A percentile compares a stretch with the other conserved stretches of the same genome.
These are phyloP conservation scores for Antigone vipio DNA, from an alignment of 2,113 vertebrate species.

Conservation along the genomic window DNA sequence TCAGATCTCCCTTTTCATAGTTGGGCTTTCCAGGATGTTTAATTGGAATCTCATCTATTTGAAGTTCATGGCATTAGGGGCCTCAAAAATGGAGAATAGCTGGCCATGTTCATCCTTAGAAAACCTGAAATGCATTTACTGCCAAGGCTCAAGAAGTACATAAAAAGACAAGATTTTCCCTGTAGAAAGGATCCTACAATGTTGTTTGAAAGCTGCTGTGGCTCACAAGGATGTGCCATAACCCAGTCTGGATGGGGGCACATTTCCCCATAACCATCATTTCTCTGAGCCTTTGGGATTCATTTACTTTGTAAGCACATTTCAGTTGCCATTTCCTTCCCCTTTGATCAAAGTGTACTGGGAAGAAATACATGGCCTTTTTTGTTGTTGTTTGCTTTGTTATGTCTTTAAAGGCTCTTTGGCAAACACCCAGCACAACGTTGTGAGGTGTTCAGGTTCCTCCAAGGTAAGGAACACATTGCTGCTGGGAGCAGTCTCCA, in stretches of 20 bases:
- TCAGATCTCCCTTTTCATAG: neutral
- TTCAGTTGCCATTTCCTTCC: neutral
- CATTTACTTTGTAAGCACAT: neutral
- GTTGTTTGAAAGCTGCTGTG: neutral
- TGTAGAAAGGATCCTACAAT: neutral
- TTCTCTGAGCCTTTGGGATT: neutral
- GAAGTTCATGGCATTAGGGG: neutral
- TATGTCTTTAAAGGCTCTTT: neutral
- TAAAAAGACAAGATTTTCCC: neutral
- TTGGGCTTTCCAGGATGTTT: neutral
- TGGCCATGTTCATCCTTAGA: neutral
- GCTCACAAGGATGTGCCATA: neutral
- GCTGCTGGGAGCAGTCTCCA: neutral
- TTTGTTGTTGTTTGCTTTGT: neutral
- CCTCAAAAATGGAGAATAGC: neutral
- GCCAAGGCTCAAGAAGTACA: neutral
- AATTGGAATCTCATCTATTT: neutral
- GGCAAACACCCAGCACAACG: neutral
- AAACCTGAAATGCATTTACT: neutral
- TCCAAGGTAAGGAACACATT: fast-evolving
- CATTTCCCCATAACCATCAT: neutral
- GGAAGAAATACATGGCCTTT: neutral
- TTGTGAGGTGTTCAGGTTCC: neutral
- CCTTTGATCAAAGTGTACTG: neutral
- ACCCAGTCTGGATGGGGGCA: neutral